phyloP scores from a whole-genome alignment of 2,113 vertebrate species.

The Microcebus jonahi region DNA sequence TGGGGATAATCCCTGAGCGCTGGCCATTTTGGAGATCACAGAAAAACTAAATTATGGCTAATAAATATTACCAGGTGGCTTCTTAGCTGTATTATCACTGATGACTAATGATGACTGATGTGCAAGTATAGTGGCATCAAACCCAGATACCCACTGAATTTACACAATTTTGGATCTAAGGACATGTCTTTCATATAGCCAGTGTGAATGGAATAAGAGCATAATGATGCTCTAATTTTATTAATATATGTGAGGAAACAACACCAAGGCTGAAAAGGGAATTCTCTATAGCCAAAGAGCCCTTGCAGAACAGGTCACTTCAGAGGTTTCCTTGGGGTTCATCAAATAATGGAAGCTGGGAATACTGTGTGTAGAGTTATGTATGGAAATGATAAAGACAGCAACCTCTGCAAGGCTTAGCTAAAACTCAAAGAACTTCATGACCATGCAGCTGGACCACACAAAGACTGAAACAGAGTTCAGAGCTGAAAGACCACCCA shows the following conservation, averaged over 20 bases:
- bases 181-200: background rate
- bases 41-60: background rate
- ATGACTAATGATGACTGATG: background rate
- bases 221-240: background rate
- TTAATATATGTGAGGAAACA: background rate
- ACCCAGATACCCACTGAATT: background rate
- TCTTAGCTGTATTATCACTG: background rate
- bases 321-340: background rate
- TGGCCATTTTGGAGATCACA: background rate
- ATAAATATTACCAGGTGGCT: background rate
- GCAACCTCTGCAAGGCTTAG: background rate
- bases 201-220: background rate
- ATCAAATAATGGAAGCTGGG: background rate
- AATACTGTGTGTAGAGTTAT: background rate
- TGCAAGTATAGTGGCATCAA: background rate
- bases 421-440: background rate
- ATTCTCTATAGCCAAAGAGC: background rate
- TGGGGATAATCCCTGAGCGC: background rate
- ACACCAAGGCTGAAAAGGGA: background rate
- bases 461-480: background rate
- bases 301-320: background rate
- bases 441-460: background rate
- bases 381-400: background rate
- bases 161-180: background rate
- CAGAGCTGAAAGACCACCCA: background rate